Percentiles rank a stretch among this genome's conserved stretches.
Conservation (phyloP, 2,113 vertebrate genomes). For the Amphilophus citrinellus region DNA sequence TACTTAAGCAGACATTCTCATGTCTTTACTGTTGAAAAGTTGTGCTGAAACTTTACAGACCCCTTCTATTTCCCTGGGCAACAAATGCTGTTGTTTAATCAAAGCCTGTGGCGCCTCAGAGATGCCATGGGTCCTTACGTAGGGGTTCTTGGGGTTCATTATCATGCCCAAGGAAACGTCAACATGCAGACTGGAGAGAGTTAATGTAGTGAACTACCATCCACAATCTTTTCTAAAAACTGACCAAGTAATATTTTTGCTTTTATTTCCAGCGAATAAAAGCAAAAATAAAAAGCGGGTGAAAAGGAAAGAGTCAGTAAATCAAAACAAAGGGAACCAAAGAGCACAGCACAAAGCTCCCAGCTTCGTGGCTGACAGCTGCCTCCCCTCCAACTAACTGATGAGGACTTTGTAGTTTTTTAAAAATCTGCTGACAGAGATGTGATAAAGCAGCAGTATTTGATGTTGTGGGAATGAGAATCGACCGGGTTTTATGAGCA, state of each 20-base stretch:
- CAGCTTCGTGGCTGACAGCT: not conserved
- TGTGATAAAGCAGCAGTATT: not conserved
- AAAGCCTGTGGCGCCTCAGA: not conserved
- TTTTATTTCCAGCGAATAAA: not conserved
- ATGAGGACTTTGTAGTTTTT: not conserved
- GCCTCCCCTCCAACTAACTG: no score
- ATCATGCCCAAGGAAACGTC: not conserved
- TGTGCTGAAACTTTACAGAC: not conserved
- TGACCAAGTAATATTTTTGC: not conserved
- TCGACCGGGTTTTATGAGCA: not conserved
- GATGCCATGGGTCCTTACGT: no score
- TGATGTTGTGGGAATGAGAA: not conserved
- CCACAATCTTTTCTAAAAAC: not conserved
- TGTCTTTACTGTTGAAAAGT: not conserved
- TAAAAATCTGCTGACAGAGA: not conserved
- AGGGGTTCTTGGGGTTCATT: not conserved
- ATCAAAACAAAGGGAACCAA: not conserved
- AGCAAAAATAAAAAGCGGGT: not conserved
- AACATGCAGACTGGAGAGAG: not conserved
- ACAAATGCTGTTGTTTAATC: not conserved
- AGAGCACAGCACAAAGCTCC: not conserved
- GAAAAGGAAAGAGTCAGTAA: not conserved
- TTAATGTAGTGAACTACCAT: not conserved
- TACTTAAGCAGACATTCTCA: not conserved
- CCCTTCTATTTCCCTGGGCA: not conserved